Evolutionary conservation across 1,140 invertebrate genomes (phyloP).

Genomic region (Drosophila micromelanica): DNA sequence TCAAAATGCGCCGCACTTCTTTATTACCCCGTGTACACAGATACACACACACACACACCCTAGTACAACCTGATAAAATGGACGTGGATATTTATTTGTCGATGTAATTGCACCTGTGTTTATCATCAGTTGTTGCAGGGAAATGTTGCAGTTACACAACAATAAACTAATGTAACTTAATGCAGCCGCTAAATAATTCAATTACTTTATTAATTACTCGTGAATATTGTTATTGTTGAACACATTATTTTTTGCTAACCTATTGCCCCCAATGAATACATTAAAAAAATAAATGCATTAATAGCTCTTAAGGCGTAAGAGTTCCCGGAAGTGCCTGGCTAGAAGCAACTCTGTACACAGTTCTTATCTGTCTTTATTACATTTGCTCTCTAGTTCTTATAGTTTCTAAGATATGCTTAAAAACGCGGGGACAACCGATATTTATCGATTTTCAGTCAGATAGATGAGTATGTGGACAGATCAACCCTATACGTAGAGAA

Average conservation of each 20-base stretch:
- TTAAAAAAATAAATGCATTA: no score
- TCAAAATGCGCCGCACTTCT: conserved; percentile 17
- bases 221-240: background rate
- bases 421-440: no score
- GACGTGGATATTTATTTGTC: conserved; percentile 3
- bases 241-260: conserved; percentile 1
- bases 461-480: no score
- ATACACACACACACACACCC: conserved; percentile 3
- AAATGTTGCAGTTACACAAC: conserved; percentile 7
- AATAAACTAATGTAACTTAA: conserved; percentile 1
- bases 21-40: conserved; percentile 17
- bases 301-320: no score
- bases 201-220: conserved; percentile 30
- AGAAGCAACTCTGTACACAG: no score
- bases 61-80: conserved; percentile 1
- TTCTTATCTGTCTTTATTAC: no score
- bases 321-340: no score
- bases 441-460: no score
- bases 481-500: no score
- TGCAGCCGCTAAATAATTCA: conserved; percentile 28
- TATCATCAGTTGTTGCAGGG: background rate
- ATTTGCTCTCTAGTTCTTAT: no score
- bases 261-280: background rate
- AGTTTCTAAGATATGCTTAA: no score
- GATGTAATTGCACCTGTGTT: conserved; percentile 22